phyloP scores from a whole-genome alignment of 2,797 vertebrate species.

The Jordanella pulchra region DNA sequence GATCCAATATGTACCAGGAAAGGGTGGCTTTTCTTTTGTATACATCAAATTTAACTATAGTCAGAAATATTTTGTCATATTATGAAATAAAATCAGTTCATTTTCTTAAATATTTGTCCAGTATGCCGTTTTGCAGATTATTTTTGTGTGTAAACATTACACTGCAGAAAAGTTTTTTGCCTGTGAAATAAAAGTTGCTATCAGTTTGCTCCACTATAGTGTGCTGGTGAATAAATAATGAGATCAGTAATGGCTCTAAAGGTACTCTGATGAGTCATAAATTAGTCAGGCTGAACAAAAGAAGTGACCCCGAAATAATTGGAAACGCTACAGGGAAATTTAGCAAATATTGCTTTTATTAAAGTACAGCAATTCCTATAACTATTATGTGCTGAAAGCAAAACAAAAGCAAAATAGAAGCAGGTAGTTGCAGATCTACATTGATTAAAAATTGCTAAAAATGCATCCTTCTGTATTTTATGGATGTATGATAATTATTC shows the following conservation, averaged over 20 bases:
- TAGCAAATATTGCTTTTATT: slow-evolving; percentile 4
- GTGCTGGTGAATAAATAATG: not conserved
- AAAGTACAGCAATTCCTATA: not conserved
- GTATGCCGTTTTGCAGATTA: not conserved
- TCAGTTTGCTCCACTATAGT: not conserved
- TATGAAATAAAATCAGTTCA: not conserved
- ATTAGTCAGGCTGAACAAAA: not conserved
- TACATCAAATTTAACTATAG: not conserved
- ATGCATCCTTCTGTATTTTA: not conserved
- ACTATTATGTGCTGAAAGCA: not conserved
- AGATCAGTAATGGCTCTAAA: slow-evolving; percentile 7
- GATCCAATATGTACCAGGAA: not conserved
- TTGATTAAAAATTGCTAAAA: not conserved
- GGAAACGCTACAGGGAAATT: not conserved
- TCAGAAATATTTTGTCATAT: not conserved
- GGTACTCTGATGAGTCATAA: slow-evolving; percentile 1
- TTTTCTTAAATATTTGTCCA: not conserved
- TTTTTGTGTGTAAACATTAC: not conserved
- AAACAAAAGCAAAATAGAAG: not conserved
- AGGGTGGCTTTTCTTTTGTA: not conserved
- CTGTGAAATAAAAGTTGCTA: not conserved
- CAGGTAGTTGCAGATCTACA: not conserved
- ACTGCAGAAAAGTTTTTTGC: not conserved
- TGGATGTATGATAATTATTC: not conserved
- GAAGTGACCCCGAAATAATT: slow-evolving; percentile 10